Conservation (phyloP, 2,113 vertebrate genomes). For the Ochotona princeps region DNA sequence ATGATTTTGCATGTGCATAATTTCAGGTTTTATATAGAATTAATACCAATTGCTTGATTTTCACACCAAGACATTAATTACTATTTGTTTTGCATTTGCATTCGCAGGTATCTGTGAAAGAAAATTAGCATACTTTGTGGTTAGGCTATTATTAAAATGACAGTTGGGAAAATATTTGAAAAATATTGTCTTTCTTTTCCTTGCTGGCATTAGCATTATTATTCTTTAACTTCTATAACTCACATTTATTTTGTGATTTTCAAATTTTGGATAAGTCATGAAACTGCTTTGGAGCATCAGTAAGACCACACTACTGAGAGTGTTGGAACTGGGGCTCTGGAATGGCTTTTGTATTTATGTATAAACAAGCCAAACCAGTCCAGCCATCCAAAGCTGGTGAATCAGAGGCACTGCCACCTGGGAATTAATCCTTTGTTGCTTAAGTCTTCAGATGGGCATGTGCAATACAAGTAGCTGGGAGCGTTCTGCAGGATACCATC, state of each 20-base stretch:
- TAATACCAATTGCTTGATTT: constrained; percentile 80
- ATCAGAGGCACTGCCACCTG: constrained; percentile 47
- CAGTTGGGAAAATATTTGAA: constrained; percentile 81
- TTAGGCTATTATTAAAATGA: constrained; percentile 78
- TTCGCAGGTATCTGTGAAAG: constrained; percentile 74
- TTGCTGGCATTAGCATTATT: constrained; percentile 22
- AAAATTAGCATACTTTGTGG: constrained; percentile 78
- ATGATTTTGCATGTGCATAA: constrained; percentile 75
- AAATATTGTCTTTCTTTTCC: constrained; percentile 78
- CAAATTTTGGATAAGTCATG: constrained; percentile 15
- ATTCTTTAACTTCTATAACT: constrained; percentile 38
- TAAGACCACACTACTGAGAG: background rate
- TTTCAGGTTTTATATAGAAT: constrained; percentile 74
- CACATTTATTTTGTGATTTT: constrained; percentile 5
- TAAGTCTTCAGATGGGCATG: background rate
- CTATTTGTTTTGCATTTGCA: constrained; percentile 81
- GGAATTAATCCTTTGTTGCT: constrained; percentile 32
- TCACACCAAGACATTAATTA: constrained; percentile 76
- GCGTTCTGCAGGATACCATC: background rate
- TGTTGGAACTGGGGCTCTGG: background rate
- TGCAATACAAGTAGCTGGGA: background rate
- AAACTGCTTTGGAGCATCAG: background rate
- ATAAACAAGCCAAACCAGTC: constrained; percentile 45
- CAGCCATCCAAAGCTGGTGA: constrained; percentile 22
- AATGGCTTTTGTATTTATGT: constrained; percentile 17